Evolutionary conservation across 2,888 invertebrate species (phyloP).

Genomic region (Pheosia gnoma): DNA sequence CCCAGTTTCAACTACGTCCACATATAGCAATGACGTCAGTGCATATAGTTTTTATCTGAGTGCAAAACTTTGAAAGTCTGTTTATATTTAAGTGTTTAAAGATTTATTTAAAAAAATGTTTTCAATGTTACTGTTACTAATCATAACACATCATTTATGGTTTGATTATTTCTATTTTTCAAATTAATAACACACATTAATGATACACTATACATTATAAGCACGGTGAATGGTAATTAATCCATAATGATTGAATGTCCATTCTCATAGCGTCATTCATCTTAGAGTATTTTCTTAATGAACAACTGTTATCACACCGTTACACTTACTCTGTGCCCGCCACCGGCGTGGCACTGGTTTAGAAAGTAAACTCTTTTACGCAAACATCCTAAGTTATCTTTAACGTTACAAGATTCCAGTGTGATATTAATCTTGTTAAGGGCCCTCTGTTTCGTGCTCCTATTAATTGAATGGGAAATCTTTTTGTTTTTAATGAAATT

Average conservation of each 20-base stretch:
- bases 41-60: too few species aligned
- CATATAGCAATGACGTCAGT: too few species aligned
- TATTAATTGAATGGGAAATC: neutral
- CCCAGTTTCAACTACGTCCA: too few species aligned
- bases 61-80: too few species aligned
- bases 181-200: too few species aligned
- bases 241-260: neutral
- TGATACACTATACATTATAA: too few species aligned
- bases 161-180: too few species aligned
- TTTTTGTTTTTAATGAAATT: neutral
- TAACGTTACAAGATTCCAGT: conserved; percentile 27
- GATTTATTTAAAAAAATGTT: too few species aligned
- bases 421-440: conserved; percentile 27
- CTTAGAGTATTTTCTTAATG: neutral
- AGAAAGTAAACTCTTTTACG: conserved; percentile 56
- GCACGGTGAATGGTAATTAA: too few species aligned
- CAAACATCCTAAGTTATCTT: conserved; percentile 43
- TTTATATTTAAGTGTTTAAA: too few species aligned
- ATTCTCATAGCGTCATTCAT: neutral
- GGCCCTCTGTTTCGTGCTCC: conserved; percentile 17
- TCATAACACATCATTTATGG: too few species aligned
- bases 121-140: too few species aligned
- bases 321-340: conserved; percentile 25
- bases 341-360: conserved; percentile 43
- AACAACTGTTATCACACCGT: conserved; percentile 4